Conservation (phyloP, 2,888 invertebrate species). For the Ptilodon capucinus region DNA sequence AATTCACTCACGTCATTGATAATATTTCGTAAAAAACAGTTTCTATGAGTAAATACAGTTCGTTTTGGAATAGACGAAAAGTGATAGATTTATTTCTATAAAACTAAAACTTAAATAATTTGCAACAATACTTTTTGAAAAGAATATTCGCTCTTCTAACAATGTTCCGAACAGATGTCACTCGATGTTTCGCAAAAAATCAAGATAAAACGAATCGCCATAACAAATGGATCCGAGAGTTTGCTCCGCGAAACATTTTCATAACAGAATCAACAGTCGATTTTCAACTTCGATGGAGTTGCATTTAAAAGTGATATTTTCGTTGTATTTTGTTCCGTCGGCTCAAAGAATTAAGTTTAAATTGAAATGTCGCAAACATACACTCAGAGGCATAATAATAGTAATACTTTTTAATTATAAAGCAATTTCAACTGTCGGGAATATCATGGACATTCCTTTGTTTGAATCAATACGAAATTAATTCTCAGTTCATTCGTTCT, state of each 20-base stretch:
- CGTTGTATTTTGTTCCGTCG: slow-evolving; percentile 21
- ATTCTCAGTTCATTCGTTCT: too few species aligned
- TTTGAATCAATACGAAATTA: background rate
- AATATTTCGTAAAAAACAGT: too few species aligned
- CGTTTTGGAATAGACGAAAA: too few species aligned
- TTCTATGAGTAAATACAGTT: too few species aligned
- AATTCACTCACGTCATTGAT: too few species aligned
- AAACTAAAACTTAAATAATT: too few species aligned
- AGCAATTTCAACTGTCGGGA: background rate
- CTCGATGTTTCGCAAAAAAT: background rate
- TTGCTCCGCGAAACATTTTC: background rate
- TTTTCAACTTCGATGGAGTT: slow-evolving; percentile 19
- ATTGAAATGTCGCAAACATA: slow-evolving; percentile 33
- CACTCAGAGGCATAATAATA: slow-evolving; percentile 5
- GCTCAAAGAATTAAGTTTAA: slow-evolving; percentile 34
- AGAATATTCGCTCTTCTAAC: background rate
- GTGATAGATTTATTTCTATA: too few species aligned
- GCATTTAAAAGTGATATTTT: slow-evolving; percentile 22
- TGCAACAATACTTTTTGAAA: too few species aligned
- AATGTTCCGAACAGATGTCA: background rate
- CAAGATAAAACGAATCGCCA: background rate
- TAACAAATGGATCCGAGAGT: background rate
- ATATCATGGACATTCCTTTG: background rate
- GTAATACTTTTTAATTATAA: background rate
- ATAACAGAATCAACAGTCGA: slow-evolving; percentile 3